phyloP scores from a whole-genome alignment of 2,888 invertebrate genomes.

The Charanyca ferruginea region DNA sequence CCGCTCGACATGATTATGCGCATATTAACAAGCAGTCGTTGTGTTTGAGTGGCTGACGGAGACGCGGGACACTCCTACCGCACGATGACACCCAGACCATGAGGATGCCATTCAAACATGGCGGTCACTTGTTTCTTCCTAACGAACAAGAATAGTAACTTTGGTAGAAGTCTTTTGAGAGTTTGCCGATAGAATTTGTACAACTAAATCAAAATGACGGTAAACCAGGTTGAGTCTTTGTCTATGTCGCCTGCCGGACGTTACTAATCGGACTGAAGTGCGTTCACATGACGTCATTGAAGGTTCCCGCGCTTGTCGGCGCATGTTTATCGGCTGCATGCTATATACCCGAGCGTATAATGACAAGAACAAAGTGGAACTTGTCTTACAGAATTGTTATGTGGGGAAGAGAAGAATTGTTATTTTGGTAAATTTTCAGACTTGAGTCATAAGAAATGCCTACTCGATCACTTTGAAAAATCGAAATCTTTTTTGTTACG shows the following conservation, averaged over 20 bases:
- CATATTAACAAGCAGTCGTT: slow-evolving; percentile 38
- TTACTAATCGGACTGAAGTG: no score
- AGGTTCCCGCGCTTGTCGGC: neutral
- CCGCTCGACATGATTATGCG: slow-evolving; percentile 34
- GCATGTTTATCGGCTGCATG: neutral
- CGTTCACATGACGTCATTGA: no score
- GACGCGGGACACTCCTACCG: slow-evolving; percentile 25
- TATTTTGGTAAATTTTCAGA: no score
- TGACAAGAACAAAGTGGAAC: neutral
- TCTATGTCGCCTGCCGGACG: no score
- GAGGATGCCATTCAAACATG: slow-evolving; percentile 4
- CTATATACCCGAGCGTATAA: neutral
- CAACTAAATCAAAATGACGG: neutral
- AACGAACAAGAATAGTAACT: neutral
- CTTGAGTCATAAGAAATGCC: no score
- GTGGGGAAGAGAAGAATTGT: no score
- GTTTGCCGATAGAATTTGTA: neutral
- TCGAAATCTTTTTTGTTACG: no score
- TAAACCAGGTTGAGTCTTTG: neutral
- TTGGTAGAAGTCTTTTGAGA: neutral
- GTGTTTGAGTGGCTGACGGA: slow-evolving; percentile 19
- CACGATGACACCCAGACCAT: neutral
- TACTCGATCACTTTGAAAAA: no score
- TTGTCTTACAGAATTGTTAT: no score
- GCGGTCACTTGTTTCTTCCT: neutral